A percentile compares a stretch with the other conserved stretches of the same genome.
Evolutionary conservation across 2,888 invertebrate species (phyloP).

Genomic region (Anoncus sp.): DNA sequence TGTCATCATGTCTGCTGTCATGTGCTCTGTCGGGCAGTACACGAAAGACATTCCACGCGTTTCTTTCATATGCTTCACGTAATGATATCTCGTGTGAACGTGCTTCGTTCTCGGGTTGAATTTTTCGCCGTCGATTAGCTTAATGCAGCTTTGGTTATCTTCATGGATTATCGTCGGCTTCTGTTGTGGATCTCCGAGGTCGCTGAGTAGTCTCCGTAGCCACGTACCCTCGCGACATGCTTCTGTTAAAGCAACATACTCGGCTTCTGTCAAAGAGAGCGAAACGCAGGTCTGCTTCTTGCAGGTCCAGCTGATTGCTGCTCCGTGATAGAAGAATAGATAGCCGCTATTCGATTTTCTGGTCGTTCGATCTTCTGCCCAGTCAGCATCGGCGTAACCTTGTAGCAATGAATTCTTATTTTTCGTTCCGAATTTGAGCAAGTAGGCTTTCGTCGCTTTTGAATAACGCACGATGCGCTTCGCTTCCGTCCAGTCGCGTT

Average conservation of each 20-base stretch:
- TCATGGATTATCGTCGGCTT: slow-evolving; percentile 44
- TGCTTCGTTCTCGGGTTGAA: slow-evolving; percentile 50
- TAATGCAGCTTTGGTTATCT: slow-evolving; percentile 57
- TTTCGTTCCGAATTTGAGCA: slow-evolving; percentile 39
- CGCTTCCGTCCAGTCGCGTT: slow-evolving; percentile 70
- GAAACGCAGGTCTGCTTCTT: slow-evolving; percentile 52
- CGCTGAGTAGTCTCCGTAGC: slow-evolving; percentile 37
- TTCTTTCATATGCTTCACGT: slow-evolving; percentile 23
- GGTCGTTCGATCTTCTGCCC: slow-evolving; percentile 68
- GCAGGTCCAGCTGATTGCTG: slow-evolving; percentile 52
- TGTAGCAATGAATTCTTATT: slow-evolving; percentile 13
- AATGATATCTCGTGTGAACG: slow-evolving; percentile 48
- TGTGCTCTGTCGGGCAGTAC: slow-evolving; percentile 51
- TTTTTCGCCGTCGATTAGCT: slow-evolving; percentile 26
- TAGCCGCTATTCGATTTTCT: slow-evolving; percentile 72
- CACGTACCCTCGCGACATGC: slow-evolving; percentile 50
- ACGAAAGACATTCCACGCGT: slow-evolving; percentile 7
- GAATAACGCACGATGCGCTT: slow-evolving; percentile 62
- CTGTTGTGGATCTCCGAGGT: slow-evolving; percentile 19
- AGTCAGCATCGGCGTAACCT: slow-evolving; percentile 75
- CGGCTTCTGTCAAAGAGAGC: slow-evolving; percentile 53
- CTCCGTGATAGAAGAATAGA: slow-evolving; percentile 55
- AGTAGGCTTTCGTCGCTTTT: slow-evolving; percentile 58
- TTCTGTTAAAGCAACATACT: slow-evolving; percentile 54
- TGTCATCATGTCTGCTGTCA: slow-evolving; percentile 51